Base-by-base conservation (phyloP, 2,888 invertebrate genomes). In the Pyrgus malvae region DNA sequence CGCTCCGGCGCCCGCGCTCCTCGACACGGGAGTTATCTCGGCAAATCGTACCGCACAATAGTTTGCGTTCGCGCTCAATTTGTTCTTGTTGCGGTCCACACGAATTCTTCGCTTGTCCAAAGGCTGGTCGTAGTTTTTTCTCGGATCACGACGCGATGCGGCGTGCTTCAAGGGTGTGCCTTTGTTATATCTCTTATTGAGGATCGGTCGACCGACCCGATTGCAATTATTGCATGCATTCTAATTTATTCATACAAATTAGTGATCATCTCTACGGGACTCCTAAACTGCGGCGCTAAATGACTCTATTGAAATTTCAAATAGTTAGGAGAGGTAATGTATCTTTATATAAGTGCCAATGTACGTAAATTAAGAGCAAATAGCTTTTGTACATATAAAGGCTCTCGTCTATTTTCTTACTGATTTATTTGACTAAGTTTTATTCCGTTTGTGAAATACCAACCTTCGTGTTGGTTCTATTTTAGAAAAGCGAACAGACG, bases 1-100 rank as follows among this genome's bases (percentile, higher is more conserved):
- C 70, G 63, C 67, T 59, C 65, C 65, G 74, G 78, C 79, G 83
- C 79, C 77, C 80, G 78, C 80, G 78, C 78, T 65, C 74, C 76
- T 72, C 78, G 71, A 74, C 83, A 78, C 83, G 76, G 83, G 83
- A 87, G 82, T 86, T 88, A 88, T 89, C 88, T 87, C 78, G 62
- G 81, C 82, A 78, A 86, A 87, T 88, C 89, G 85, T 83, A 80
- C 80, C 80, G 82, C 85, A 85, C 85, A 87, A 89, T 87, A 84
- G 84, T 85, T 83, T 80, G 83, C 84, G 80, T 85, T 85, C 78
- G 80, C 80, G 80, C 78, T 87, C 83, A 88, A 89, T 89, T 88
- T 90, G 89, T 83, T 90, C 87, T 88, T 90, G 80, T 89, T 90
- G 87, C 81, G 80, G 80, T 84, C 80, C 80, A 78, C 69, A 83